Evolutionary conservation across 2,113 vertebrate genomes (phyloP).

Genomic region (Tinamus guttatus): DNA sequence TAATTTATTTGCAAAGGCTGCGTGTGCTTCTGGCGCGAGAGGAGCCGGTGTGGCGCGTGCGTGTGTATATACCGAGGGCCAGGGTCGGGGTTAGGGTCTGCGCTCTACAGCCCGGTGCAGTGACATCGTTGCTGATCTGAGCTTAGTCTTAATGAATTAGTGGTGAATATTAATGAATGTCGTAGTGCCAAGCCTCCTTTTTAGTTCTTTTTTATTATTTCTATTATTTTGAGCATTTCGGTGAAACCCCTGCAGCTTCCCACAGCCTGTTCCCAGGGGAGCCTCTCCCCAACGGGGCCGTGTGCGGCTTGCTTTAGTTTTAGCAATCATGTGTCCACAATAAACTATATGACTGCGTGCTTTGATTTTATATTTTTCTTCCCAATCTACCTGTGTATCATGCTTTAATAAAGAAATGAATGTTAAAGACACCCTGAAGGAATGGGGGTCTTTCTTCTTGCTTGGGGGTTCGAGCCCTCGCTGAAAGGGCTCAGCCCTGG

Average conservation of each 20-base stretch:
- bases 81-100: not conserved
- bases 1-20: constrained; percentile 58
- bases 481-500: rapidly evolving
- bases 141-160: not conserved
- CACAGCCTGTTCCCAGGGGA: not conserved
- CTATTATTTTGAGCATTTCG: not conserved
- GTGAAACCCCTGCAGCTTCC: not conserved
- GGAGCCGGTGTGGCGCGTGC: not conserved
- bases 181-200: not conserved
- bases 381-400: not conserved
- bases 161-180: too few relatives aligned
- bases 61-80: constrained; percentile 17
- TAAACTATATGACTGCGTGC: not conserved
- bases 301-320: not conserved
- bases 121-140: not conserved
- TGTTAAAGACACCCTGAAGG: not conserved
- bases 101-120: constrained; percentile 14
- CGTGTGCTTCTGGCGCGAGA: not conserved
- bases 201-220: not conserved
- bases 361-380: not conserved
- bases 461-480: not conserved
- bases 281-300: not conserved
- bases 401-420: constrained; percentile 62
- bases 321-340: not conserved
- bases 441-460: not conserved